Base-by-base conservation (phyloP, 2,113 vertebrate genomes). In the Lota lota region DNA sequence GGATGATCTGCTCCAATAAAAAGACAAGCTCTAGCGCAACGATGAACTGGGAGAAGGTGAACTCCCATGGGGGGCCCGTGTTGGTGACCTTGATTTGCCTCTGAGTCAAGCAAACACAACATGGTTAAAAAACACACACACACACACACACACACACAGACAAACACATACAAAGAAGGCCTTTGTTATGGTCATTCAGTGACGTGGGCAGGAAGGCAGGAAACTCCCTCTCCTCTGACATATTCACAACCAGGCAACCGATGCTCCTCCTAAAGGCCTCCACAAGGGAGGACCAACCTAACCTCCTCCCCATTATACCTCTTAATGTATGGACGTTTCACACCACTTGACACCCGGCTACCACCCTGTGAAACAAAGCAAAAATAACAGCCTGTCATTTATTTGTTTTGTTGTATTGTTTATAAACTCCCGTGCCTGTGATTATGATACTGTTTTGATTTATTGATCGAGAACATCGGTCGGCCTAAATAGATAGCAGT, bases 131-230 rank as follows among this genome's bases (percentile, higher is more conserved):
- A 33, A 20, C 58, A 20, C 58, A 20, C 58, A 19, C 58, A 21
- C 58, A 22, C 58, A 20, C 21, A 22, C n/a, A 21, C 58, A 60
- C n/a, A 60, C 20, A 22, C 21, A 22, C 59, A 22, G 21, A 61
- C 59, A 24, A 19, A 22, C 59, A 16, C 20, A 22, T 19, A 67
- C 21, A 28, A 11, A 28, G 22, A 79, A 71, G 63, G 24, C 72
- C 70, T 87, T 83, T 85, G 73, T 84, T 82, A 81, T 78, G 72
- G 70, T 80, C 79, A 70, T 79, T 81, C 83, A 76, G 83, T 85
- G 79, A 81, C 79, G 82, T 56, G 74, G 61, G 28, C 7, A 66
- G 71, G 60, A 65, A 61, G 59, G 22, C 69, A 79, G 79, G 85
- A 86, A 86, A 83, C 80, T 81, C 83, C 80, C 78, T 78, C 70